Percentiles rank a stretch among this genome's conserved stretches.
Evolutionary conservation across 2,797 vertebrate genomes (phyloP).

Genomic region (Acipenser transmontanus): DNA sequence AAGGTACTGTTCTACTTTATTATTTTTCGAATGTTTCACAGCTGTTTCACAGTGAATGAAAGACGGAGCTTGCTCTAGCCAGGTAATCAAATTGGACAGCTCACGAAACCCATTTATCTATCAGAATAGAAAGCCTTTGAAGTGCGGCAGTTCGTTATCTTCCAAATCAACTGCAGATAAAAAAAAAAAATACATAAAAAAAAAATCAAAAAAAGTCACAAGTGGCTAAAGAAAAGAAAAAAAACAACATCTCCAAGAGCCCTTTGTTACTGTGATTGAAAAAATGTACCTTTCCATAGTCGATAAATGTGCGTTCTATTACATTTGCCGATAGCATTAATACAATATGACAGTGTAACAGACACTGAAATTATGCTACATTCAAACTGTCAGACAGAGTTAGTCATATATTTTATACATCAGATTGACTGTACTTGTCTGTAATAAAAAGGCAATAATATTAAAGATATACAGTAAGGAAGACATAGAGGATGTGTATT

Average conservation of each 20-base stretch:
- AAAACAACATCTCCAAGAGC: slow-evolving; percentile 21
- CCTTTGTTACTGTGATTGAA: slow-evolving; percentile 21
- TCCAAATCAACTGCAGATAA: slow-evolving; percentile 44
- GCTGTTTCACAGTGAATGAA: slow-evolving; percentile 15
- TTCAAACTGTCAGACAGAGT: not conserved
- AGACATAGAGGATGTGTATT: not conserved
- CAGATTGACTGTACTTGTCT: not conserved
- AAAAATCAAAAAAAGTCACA: slow-evolving; percentile 23
- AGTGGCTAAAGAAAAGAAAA: slow-evolving; percentile 19
- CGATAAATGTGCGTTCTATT: slow-evolving; percentile 1
- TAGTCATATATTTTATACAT: not conserved
- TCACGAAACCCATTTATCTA: slow-evolving; percentile 43
- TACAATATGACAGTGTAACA: not conserved
- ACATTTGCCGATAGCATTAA: slow-evolving; percentile 5
- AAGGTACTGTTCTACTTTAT: no score
- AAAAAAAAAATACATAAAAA: no score
- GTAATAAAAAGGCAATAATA: slow-evolving; percentile 1
- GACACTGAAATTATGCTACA: not conserved
- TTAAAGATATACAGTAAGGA: no score
- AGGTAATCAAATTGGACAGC: slow-evolving; percentile 43
- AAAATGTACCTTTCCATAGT: slow-evolving; percentile 29
- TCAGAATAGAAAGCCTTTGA: slow-evolving; percentile 32
- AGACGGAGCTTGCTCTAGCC: slow-evolving; percentile 32
- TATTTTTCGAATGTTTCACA: no score
- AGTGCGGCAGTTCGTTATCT: slow-evolving; percentile 34